These are phyloP conservation scores for Prenolepis imparis DNA, from an alignment of 2,888 invertebrate genomes.

Conservation along the genomic window DNA sequence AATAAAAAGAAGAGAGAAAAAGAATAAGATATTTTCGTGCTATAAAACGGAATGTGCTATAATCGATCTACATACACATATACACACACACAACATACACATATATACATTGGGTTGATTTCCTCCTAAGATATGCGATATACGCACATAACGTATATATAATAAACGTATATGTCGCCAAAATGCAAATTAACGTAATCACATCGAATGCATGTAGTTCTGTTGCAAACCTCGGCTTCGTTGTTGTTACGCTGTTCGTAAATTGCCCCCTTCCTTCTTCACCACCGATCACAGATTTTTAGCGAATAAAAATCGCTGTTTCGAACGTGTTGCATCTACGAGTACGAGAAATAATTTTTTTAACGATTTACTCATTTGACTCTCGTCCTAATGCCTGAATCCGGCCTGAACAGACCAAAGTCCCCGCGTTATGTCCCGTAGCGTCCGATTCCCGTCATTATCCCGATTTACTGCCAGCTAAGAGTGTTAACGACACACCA, in stretches of 20 bases:
- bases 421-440: conserved; percentile 13
- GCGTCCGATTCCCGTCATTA: conserved; percentile 54
- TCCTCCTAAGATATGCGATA: conserved; percentile 11
- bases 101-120: neutral
- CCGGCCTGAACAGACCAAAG: conserved; percentile 51
- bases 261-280: neutral
- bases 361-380: conserved; percentile 44
- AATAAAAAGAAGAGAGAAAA: conserved; percentile 33
- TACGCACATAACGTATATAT: neutral
- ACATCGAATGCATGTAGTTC: conserved; percentile 25
- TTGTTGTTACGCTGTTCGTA: conserved; percentile 43
- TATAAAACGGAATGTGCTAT: conserved; percentile 54
- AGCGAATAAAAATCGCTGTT: conserved; percentile 17
- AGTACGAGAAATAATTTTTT: conserved; percentile 33
- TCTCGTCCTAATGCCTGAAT: conserved; percentile 35
- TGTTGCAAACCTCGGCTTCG: conserved; percentile 35
- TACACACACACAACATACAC: conserved; percentile 16
- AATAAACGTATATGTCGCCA: conserved; percentile 8
- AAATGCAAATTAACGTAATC: conserved; percentile 13
- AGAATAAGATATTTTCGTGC: conserved; percentile 71
- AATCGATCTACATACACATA: conserved; percentile 27
- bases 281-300: neutral
- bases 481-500: conserved; percentile 67
- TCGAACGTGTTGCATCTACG: conserved; percentile 7
- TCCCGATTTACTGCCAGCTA: conserved; percentile 75